Evolutionary conservation across 2,113 vertebrate species (phyloP).

Genomic region (Pelvicachromis taeniatus): DNA sequence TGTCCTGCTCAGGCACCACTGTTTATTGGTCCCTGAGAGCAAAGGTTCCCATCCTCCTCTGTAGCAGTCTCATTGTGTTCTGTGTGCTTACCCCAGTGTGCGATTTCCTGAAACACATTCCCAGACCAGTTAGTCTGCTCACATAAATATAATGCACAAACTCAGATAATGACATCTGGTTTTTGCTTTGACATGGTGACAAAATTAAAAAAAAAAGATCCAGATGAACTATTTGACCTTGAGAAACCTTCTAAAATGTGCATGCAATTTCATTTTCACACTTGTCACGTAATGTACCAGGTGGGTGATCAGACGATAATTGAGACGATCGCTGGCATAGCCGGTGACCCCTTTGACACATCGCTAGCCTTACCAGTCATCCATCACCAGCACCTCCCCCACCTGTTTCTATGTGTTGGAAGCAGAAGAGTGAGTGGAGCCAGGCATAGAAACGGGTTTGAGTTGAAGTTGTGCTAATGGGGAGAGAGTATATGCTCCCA

Average conservation of each 20-base stretch:
- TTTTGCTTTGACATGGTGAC: background rate
- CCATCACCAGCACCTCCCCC: conserved; percentile 2
- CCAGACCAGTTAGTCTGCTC: background rate
- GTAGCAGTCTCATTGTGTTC: background rate
- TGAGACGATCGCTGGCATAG: background rate
- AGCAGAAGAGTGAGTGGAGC: background rate
- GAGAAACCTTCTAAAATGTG: background rate
- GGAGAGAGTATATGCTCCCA: conserved; percentile 80
- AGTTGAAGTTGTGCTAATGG: conserved; percentile 78
- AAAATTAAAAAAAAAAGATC: background rate
- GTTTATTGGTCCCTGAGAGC: conserved; percentile 40
- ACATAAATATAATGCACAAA: background rate
- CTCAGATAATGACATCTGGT: background rate
- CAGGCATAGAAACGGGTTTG: background rate
- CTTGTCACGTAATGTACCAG: background rate
- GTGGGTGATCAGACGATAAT: conserved; percentile 22
- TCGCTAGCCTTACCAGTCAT: background rate
- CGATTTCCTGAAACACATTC: conserved; percentile 1
- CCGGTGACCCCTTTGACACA: conserved; percentile 20
- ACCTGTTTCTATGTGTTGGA: background rate
- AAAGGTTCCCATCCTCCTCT: conserved; percentile 26
- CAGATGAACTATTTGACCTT: background rate
- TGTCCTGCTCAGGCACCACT: conserved; percentile 17
- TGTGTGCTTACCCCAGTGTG: background rate
- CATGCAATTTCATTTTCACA: conserved; percentile 17